Conservation (phyloP, 2,113 vertebrate genomes). For the Enhydra lutris region DNA sequence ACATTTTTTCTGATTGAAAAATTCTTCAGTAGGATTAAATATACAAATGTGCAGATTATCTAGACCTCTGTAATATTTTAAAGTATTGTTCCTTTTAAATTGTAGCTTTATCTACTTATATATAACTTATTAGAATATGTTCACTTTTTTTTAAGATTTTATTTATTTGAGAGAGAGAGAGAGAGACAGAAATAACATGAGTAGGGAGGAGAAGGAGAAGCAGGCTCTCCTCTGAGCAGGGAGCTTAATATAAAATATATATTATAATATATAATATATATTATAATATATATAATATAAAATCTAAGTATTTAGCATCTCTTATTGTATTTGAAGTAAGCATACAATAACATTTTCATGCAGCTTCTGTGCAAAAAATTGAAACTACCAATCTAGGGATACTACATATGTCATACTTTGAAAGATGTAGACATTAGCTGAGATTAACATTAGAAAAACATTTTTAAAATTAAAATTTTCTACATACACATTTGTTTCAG, state of each 20-base stretch:
- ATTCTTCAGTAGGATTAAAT: neutral
- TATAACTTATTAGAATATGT: neutral
- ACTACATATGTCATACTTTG: neutral
- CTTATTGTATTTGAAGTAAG: neutral
- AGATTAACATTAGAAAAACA: neutral
- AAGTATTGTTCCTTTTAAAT: constrained; percentile 16
- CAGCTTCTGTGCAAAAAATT: neutral
- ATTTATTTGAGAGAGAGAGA: too few relatives aligned
- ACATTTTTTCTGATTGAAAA: constrained; percentile 5
- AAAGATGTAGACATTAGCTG: neutral
- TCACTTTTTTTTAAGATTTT: neutral
- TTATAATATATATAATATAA: too few relatives aligned
- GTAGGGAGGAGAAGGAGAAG: too few relatives aligned
- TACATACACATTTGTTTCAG: neutral
- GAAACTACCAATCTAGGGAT: neutral
- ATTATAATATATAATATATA: too few relatives aligned
- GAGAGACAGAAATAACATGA: too few relatives aligned
- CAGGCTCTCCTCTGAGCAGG: too few relatives aligned
- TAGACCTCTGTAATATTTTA: neutral
- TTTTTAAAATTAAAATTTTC: neutral
- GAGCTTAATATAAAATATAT: too few relatives aligned
- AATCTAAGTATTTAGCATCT: constrained; percentile 26
- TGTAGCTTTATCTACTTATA: neutral
- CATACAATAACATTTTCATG: neutral
- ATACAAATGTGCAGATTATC: neutral